A percentile compares a stretch with the other conserved stretches of the same genome.
Evolutionary conservation across 2,797 vertebrate genomes (phyloP).

Genomic region (Gallinago nigripennis): DNA sequence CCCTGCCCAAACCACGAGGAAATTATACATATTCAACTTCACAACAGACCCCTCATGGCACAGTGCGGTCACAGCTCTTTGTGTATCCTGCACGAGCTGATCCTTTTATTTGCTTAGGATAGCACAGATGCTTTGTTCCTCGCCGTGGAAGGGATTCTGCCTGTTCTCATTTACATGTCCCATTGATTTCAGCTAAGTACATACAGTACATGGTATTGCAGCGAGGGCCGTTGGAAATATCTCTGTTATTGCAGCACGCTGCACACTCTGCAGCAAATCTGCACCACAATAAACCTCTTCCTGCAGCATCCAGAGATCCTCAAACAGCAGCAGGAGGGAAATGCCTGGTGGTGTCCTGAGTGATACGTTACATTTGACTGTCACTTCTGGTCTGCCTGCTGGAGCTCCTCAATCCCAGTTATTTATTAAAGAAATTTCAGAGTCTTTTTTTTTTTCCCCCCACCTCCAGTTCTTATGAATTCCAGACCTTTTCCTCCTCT

Average conservation of each 20-base stretch:
- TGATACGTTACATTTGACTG: background rate
- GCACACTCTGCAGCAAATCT: slow-evolving; percentile 56
- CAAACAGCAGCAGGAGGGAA: slow-evolving; percentile 34
- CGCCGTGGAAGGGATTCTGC: slow-evolving; percentile 62
- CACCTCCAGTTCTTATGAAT: background rate
- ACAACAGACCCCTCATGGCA: slow-evolving; percentile 51
- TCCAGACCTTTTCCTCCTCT: slow-evolving; percentile 33
- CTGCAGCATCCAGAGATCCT: slow-evolving; percentile 28
- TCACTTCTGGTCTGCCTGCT: slow-evolving; percentile 21
- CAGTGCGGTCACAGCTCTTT: slow-evolving; percentile 65
- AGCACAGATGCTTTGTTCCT: slow-evolving; percentile 67
- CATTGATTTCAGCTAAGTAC: slow-evolving; percentile 64
- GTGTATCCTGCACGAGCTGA: slow-evolving; percentile 52
- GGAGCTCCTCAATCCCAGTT: background rate
- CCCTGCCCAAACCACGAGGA: slow-evolving; percentile 43
- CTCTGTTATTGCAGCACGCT: slow-evolving; percentile 48
- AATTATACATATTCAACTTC: slow-evolving; percentile 67
- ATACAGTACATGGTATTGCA: slow-evolving; percentile 51
- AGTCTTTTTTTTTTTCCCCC: accelerated
- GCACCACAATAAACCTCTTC: slow-evolving; percentile 54
- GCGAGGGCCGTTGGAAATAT: slow-evolving; percentile 20
- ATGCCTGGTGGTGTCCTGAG: slow-evolving; percentile 17
- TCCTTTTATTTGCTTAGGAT: slow-evolving; percentile 77
- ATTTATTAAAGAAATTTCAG: slow-evolving; percentile 48
- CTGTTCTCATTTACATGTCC: slow-evolving; percentile 71